Base-by-base conservation (phyloP, 2,888 invertebrate genomes). In the Amiota minor region DNA sequence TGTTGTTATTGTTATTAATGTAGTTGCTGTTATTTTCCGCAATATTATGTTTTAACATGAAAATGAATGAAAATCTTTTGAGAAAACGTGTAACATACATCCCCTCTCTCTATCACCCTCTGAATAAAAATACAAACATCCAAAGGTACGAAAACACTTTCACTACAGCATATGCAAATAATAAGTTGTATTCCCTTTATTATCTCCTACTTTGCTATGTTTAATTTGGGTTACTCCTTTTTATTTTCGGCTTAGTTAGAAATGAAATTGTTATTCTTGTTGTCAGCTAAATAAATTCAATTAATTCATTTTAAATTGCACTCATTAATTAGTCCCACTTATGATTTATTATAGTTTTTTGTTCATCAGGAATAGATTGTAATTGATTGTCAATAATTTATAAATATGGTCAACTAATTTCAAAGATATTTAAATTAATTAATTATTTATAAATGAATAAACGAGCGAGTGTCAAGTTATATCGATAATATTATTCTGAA, bases 1-100 rank as follows among this genome's bases (percentile, higher is more conserved):
- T 73, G 75, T 56, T 20, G 35, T 61, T 20, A 76, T 83, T 73
- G 75, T 56, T 20, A 14, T 61, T 20, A 12, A 62, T 2, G 35
- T 35, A 35, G 35, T 62, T 62, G 9, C n/a, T 62, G 23, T n/a
- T 23, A 68, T 68, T 68, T 23, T 59, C 16, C 59, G 59, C 59
- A 16, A 20, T 59, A 20, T 59, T 59, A 59, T 68, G 65, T 18
- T 68, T 47, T 50, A 68, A 68, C 50, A 68, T 68, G 50, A 68
- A 68, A 68, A 53, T 68, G 35, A 35, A 35, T 35, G 53, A 53
- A 53, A 68, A 23, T 68, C 23, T 35, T 35, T 68, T 14, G 45
- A 18, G 20, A 68, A 68, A 68, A 68, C 53, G 23, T 53, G 18
- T 47, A 20, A 47, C 47, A 11, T 18, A 49, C 49, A 10, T 65